These are phyloP conservation scores for Rhagoletis zephyria DNA, from an alignment of 1,140 invertebrate genomes.

Conservation along the genomic window DNA sequence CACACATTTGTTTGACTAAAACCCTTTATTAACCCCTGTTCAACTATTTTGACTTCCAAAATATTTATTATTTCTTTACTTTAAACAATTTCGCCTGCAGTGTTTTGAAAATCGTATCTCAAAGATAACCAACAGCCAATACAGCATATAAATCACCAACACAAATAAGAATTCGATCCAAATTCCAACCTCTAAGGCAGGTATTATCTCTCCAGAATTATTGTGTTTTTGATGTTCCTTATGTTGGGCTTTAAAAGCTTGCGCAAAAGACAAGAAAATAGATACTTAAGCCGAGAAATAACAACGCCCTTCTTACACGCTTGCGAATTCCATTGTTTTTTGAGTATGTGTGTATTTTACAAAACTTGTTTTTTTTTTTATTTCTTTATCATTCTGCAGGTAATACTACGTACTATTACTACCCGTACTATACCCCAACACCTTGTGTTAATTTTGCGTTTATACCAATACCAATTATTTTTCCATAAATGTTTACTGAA, in stretches of 20 bases:
- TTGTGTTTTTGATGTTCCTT: neutral
- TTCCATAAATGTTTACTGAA: constrained; percentile 59
- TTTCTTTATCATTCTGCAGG: constrained; percentile 62
- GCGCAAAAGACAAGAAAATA: constrained; percentile 27
- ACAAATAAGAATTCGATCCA: constrained; percentile 61
- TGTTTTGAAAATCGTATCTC: constrained; percentile 25
- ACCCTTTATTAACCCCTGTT: neutral
- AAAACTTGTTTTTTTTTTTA: constrained; percentile 7
- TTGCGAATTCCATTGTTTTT: neutral
- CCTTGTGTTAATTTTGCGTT: constrained; percentile 64
- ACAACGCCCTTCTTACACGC: neutral
- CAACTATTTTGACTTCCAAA: neutral
- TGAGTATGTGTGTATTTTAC: neutral
- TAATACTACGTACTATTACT: constrained; percentile 71
- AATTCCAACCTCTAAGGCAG: constrained; percentile 55
- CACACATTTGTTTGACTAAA: neutral
- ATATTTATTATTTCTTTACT: constrained; percentile 1
- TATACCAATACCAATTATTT: constrained; percentile 66
- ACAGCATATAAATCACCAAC: neutral
- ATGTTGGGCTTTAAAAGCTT: neutral
- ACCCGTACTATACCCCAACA: constrained; percentile 59
- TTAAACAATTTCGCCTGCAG: neutral
- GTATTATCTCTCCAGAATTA: constrained; percentile 4
- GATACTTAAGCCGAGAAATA: constrained; percentile 48
- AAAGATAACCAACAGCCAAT: constrained; percentile 7